Evolutionary conservation across 2,797 vertebrate species (phyloP).

Genomic region (Etheostoma nigrum): DNA sequence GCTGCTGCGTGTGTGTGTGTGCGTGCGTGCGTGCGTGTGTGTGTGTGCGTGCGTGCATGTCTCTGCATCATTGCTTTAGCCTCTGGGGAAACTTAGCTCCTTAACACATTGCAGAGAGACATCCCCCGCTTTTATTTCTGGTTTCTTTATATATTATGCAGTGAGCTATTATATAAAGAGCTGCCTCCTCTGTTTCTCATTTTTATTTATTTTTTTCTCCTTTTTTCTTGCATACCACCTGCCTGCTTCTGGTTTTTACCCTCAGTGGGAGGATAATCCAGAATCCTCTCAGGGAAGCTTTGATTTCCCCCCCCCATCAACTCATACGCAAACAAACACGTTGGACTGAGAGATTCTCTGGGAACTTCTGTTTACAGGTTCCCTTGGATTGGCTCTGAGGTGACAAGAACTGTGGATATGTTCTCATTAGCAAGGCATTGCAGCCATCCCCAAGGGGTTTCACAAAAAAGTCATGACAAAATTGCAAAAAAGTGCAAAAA

Average conservation of each 20-base stretch:
- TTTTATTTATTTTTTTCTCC: slow-evolving; percentile 8
- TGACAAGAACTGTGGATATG: slow-evolving; percentile 6
- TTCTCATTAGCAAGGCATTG: neutral
- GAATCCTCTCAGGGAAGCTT: slow-evolving; percentile 72
- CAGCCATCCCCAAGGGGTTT: neutral
- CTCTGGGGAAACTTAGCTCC: slow-evolving; percentile 52
- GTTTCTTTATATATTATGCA: slow-evolving; percentile 77
- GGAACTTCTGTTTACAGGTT: slow-evolving; percentile 50
- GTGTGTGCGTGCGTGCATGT: neutral
- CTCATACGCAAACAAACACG: slow-evolving; percentile 1
- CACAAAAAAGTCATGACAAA: slow-evolving; percentile 19
- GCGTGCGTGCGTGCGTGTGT: neutral
- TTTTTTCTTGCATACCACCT: slow-evolving; percentile 39
- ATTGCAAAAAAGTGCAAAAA: slow-evolving; percentile 23
- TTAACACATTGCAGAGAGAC: slow-evolving; percentile 62
- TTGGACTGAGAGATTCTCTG: slow-evolving; percentile 35
- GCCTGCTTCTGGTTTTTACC: slow-evolving; percentile 70
- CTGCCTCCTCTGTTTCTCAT: slow-evolving; percentile 44
- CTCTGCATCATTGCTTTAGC: slow-evolving; percentile 50
- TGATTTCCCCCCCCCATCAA: slow-evolving; percentile 57
- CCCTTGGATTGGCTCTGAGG: slow-evolving; percentile 15
- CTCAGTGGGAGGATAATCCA: slow-evolving; percentile 72
- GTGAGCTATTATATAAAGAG: slow-evolving; percentile 76
- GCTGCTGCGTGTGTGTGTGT: slow-evolving; percentile 23
- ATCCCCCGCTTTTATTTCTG: slow-evolving; percentile 71